Conservation (phyloP, 2,888 invertebrate species). For the Calameuta pallipes region DNA sequence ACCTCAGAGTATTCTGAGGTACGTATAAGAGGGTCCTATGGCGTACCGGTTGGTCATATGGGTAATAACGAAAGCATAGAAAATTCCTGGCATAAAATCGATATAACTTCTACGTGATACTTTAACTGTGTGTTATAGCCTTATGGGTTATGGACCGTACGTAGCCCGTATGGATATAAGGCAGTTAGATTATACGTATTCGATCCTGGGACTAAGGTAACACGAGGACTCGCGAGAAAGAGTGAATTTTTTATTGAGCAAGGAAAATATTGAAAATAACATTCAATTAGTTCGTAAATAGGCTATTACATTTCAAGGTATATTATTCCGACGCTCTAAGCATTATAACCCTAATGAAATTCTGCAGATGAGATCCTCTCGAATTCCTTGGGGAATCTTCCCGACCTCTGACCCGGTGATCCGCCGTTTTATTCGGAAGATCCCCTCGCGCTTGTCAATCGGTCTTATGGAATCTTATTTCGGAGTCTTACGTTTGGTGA, state of each 20-base stretch:
- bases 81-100: not conserved
- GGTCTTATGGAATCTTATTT: too few relatives aligned
- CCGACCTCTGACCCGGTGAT: too few relatives aligned
- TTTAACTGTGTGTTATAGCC: too few relatives aligned
- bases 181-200: too few relatives aligned
- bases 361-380: not conserved
- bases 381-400: too few relatives aligned
- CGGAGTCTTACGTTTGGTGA: accelerated
- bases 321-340: not conserved
- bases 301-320: too few relatives aligned
- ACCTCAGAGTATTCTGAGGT: not conserved
- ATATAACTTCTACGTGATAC: not conserved
- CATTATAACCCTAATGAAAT: not conserved
- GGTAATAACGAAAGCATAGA: not conserved
- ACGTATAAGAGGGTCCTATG: not conserved
- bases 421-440: too few relatives aligned
- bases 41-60: not conserved
- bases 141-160: too few relatives aligned
- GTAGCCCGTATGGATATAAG: too few relatives aligned
- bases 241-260: conserved; percentile 28
- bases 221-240: not conserved
- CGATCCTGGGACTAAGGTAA: not conserved
- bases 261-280: conserved; percentile 32
- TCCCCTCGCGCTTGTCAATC: too few relatives aligned
- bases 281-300: conserved; percentile 16